phyloP scores from a whole-genome alignment of 1,140 invertebrate species.

The Drosophila kanapiae region DNA sequence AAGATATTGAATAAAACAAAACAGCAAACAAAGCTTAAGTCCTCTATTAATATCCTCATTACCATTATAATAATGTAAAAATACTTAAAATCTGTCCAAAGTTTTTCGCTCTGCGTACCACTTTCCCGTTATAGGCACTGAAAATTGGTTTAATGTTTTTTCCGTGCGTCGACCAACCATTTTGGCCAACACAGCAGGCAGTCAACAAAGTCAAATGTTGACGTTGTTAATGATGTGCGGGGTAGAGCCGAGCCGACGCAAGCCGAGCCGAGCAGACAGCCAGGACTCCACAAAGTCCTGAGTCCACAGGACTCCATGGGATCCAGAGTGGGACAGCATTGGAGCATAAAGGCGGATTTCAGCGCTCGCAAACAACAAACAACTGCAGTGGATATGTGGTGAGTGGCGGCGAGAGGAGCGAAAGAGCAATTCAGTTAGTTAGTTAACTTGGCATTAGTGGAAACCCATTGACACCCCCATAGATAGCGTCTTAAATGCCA shows the following conservation, averaged over 20 bases:
- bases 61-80: background rate
- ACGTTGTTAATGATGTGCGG: conserved; percentile 80
- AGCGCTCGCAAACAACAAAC: conserved; percentile 39
- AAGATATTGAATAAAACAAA: background rate
- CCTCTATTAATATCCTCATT: background rate
- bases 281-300: conserved; percentile 2
- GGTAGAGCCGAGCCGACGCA: conserved; percentile 11
- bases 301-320: conserved; percentile 19
- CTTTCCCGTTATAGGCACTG: conserved; percentile 62
- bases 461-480: conserved; percentile 43
- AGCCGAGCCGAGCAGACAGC: conserved; percentile 1
- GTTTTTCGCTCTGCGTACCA: conserved; percentile 7
- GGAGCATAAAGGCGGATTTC: conserved; percentile 67
- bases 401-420: conserved; percentile 2
- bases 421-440: conserved; percentile 55
- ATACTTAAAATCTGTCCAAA: background rate
- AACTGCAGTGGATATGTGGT: conserved; percentile 13
- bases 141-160: conserved; percentile 79
- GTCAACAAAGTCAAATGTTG: conserved; percentile 81
- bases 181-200: conserved; percentile 65
- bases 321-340: background rate
- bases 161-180: conserved; percentile 55
- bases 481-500: conserved; percentile 37
- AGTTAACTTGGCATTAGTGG: conserved; percentile 66
- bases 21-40: too few relatives aligned